Conservation (phyloP, 2,113 vertebrate species). For the Thalassarche chlororhynchos region DNA sequence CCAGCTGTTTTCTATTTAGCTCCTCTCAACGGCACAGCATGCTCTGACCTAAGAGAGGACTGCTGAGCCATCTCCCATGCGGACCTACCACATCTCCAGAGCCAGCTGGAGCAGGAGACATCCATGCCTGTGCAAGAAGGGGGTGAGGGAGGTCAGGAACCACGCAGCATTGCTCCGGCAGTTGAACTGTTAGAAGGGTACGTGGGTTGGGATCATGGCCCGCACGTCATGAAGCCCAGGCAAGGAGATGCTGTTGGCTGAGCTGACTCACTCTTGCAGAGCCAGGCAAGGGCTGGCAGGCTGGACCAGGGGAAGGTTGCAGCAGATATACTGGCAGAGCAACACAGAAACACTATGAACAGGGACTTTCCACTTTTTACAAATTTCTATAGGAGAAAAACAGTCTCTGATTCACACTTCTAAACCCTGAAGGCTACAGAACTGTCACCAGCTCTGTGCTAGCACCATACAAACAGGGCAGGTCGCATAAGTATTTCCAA, state of each 20-base stretch:
- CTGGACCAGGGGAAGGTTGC: constrained; percentile 7
- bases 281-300: constrained; percentile 19
- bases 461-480: background rate
- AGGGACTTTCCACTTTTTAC: background rate
- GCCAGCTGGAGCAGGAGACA: background rate
- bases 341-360: background rate
- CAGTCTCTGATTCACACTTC: background rate
- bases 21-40: background rate
- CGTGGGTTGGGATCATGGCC: background rate
- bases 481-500: background rate
- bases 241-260: background rate
- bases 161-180: background rate
- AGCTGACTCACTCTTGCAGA: constrained; percentile 54
- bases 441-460: background rate
- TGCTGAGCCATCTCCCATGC: background rate
- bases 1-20: background rate
- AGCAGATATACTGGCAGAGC: constrained; percentile 6
- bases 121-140: background rate
- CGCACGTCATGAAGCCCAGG: background rate
- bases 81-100: background rate
- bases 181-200: background rate
- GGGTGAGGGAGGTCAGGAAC: background rate
- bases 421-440: background rate
- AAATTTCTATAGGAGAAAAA: background rate
- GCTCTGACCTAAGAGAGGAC: background rate